Evolutionary conservation across 2,113 vertebrate genomes (phyloP).

Genomic region (Callospermophilus lateralis): DNA sequence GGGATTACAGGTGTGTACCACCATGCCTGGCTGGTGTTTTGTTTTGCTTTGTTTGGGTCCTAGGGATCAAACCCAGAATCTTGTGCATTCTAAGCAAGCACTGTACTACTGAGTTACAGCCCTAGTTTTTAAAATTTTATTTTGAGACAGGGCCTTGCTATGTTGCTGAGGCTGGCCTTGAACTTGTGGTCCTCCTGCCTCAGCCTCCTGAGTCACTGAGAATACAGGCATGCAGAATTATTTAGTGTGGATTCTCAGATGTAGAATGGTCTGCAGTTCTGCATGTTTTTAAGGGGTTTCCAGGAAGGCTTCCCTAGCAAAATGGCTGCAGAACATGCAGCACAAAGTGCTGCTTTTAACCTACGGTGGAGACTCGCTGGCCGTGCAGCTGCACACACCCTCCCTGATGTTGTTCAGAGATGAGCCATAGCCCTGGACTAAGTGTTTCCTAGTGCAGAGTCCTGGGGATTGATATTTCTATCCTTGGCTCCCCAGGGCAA

Average conservation of each 20-base stretch:
- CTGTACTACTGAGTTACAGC: background rate
- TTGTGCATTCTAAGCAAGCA: no score
- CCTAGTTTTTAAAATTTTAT: background rate
- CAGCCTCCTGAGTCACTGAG: background rate
- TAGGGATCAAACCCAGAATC: no score
- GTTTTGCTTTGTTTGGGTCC: no score
- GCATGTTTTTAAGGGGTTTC: background rate
- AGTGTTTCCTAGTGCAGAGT: background rate
- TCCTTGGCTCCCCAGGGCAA: slow-evolving; percentile 73
- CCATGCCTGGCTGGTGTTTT: background rate
- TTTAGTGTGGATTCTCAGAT: slow-evolving; percentile 4
- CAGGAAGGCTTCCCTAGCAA: background rate
- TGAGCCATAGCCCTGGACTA: background rate
- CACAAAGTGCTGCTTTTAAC: background rate
- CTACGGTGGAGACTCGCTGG: background rate
- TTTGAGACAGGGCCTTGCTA: background rate
- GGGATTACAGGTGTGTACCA: background rate
- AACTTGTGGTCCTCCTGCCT: background rate
- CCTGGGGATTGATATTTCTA: background rate
- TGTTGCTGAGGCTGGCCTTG: background rate
- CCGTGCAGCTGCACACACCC: background rate
- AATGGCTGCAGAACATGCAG: background rate
- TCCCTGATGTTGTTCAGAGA: background rate
- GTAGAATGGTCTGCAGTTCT: background rate
- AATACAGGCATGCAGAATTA: background rate